phyloP scores from a whole-genome alignment of 2,797 vertebrate species.

The Sebastes cheni region DNA sequence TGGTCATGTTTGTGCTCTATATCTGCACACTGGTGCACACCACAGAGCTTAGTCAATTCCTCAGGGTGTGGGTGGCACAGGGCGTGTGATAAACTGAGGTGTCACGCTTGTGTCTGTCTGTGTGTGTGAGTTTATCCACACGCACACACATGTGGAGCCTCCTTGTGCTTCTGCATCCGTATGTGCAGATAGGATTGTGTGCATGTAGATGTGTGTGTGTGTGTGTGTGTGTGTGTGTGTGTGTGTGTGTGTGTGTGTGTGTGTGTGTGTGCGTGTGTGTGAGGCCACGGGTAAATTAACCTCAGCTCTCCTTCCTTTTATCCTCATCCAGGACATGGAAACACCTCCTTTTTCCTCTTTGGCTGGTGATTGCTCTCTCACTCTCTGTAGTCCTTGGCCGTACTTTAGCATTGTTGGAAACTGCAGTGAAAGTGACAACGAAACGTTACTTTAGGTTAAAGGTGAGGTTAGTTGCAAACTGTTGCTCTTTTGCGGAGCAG shows the following conservation, averaged over 20 bases:
- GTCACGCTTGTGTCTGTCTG: neutral
- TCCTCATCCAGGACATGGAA: slow-evolving; percentile 43
- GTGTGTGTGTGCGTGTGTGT: neutral
- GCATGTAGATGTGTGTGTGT: neutral
- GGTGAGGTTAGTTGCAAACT: neutral
- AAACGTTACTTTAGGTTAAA: neutral
- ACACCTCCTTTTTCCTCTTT: slow-evolving; percentile 40
- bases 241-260: neutral
- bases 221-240: neutral
- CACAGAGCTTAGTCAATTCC: slow-evolving; percentile 10
- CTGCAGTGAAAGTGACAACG: neutral
- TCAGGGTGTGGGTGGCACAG: slow-evolving; percentile 18
- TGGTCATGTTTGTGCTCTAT: neutral
- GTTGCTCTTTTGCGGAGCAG: neutral
- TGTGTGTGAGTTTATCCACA: neutral
- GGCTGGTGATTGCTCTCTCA: neutral
- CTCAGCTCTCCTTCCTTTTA: slow-evolving; percentile 33
- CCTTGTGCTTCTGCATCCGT: neutral
- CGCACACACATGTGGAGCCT: neutral
- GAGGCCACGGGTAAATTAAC: neutral
- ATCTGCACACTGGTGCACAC: neutral
- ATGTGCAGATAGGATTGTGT: neutral
- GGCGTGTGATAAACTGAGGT: neutral
- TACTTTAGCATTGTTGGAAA: neutral
- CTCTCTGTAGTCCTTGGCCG: neutral